Evolutionary conservation across 2,113 vertebrate genomes (phyloP), one percentile per base, ranked within the genome.

Genomic region (Odocoileus hemionus): DNA sequence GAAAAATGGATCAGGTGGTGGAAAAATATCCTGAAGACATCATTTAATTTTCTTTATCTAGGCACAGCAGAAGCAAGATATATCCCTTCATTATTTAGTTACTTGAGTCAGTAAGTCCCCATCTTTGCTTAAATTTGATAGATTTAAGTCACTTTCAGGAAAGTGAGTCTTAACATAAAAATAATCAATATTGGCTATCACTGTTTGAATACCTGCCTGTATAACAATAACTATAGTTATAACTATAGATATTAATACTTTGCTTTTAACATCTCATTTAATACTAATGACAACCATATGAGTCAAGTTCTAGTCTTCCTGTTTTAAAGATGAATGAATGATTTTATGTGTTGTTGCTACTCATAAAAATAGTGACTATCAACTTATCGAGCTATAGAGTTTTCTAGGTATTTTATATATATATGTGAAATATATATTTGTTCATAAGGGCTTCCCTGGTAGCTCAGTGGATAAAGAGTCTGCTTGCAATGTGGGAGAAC

Each of bases 241-340:
- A 55, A 15, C 54, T 39, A 9, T 70, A 88, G 36, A 74, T 74
- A 74, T 39, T 39, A 96, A 58, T 55, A 55, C 14, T 76, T 78
- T 94, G n/a, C 25, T 97, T 95, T 86, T 70, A 91, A 9, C 47
- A 47, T 86, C 26, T 92, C 47, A 36, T 89, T 78, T 92, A 92
- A 92, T 64, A 92, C 39, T 21, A 36, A 60, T 50, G 54, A 36
- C 30, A 84, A 76, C n/a, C 15, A 14, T 36, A 50, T 82, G 11
- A 78, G 54, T 86, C 55, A 87, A 84, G 6, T 87, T 78, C 39
- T 57, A 85, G 4, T 43, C 13, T 83, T 92, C 79, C 57, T 70
- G n/a, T 60, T 89, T 96, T 39, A 97, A 54, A 84, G 15, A 57
- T 88, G 11, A 89, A 82, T 10, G 92, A 82, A 95, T 89, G 14